Evolutionary conservation across 92 coral and sea anemone genomes (phyloP), one percentile per base, ranked within the genome.

Genomic region (Epizoanthus scotinus): DNA sequence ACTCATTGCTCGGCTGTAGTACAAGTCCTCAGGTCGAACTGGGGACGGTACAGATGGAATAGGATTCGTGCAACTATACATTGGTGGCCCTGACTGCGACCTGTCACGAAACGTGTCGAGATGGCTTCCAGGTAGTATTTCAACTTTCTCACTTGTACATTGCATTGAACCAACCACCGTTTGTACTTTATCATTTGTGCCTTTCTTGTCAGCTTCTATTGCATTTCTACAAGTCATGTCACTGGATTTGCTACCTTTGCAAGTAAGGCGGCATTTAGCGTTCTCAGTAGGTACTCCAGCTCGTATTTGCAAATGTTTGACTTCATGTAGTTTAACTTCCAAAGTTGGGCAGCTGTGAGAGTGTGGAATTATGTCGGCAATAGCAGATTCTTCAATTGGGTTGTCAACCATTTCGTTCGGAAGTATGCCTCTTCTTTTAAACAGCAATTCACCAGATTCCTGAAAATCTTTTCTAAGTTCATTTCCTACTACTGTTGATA

Each of bases 1-100:
- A 20, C 49, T 75, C 81, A 75, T 38, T 22, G 36, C 49, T 58
- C 81, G 56, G n/a, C 56, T 38, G 47, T n/a, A 60, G 54, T 36
- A 55, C 17, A 40, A 19, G 81, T 75, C 81, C 15, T 75, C 81
- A 12, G 22, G 67, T 49, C 18, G 60, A 58, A 60, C 38, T 20
- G 81, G 81, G 50, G 50, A 36, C 59, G 55, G 27, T 13, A 75
- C 36, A 10, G 81, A 22, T 42, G 81, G 26, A 15, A 59, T 58
- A 34, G 81, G 68, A 10, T 75, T 59, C 0, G 22, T 22, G 26
- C 38, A 38, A 13, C 18, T 40, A 20, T 57, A 40, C 49, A 54
- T 19, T 6, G 65, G 62, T 2, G 38, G 64, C 18, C 50, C 68
- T 9, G 55, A 31, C 2, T 36, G 17, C 14, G 70, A 38, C 2